phyloP scores from a whole-genome alignment of 2,888 invertebrate species.

The Drosophila tanythrix region DNA sequence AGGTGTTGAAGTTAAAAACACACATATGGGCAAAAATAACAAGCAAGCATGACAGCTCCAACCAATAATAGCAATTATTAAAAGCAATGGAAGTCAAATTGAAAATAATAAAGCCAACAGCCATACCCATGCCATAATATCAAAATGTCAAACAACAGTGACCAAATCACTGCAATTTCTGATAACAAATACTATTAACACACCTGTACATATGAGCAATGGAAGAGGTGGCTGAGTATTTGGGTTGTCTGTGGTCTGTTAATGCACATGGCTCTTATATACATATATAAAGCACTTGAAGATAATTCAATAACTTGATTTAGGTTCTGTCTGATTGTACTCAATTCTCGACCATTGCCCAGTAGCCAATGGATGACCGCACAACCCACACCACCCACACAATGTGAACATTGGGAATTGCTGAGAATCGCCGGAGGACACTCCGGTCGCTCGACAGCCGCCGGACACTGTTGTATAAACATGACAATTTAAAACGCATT shows the following conservation, averaged over 20 bases:
- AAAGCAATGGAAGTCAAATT: conserved; percentile 75
- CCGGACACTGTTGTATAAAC: conserved; percentile 72
- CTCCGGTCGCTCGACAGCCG: conserved; percentile 43
- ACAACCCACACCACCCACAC: conserved; percentile 10
- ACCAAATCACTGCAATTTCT: neutral
- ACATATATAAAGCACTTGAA: neutral
- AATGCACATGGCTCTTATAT: neutral
- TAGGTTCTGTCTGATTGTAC: conserved; percentile 32
- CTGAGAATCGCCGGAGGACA: conserved; percentile 16
- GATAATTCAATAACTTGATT: conserved; percentile 10
- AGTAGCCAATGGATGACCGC: conserved; percentile 1
- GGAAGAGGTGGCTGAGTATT: neutral
- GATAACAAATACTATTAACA: neutral
- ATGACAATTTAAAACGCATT: conserved; percentile 80
- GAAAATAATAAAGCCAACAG: conserved; percentile 68
- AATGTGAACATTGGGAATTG: conserved; percentile 21
- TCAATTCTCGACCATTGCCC: conserved; percentile 50
- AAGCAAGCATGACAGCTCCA: conserved; percentile 23
- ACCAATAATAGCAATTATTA: conserved; percentile 73
- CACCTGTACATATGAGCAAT: neutral
- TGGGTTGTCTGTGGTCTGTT: neutral
- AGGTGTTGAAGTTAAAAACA: conserved; percentile 72
- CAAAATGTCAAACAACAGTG: conserved; percentile 36
- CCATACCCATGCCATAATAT: conserved; percentile 29
- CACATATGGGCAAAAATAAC: conserved; percentile 40